Evolutionary conservation across 1,140 invertebrate genomes (phyloP).

Genomic region (Zeugodacus cucurbitae): DNA sequence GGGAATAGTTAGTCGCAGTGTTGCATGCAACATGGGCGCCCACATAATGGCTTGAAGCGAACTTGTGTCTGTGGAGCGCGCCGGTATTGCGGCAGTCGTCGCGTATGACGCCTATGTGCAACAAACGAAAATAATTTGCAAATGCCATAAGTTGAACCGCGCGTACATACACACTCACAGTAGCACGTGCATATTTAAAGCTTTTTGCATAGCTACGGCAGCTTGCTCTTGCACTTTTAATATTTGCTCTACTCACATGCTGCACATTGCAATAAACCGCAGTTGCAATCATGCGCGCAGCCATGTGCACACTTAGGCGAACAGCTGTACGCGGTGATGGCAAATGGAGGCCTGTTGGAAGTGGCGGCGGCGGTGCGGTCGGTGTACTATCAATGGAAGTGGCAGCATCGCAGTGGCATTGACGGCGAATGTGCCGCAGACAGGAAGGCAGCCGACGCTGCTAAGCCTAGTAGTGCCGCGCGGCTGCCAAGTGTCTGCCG

Average conservation of each 20-base stretch:
- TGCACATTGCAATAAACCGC: conserved; percentile 12
- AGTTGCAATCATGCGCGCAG: conserved; percentile 33
- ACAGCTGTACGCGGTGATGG: neutral
- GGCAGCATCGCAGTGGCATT: neutral
- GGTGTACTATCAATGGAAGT: neutral
- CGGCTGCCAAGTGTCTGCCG: neutral
- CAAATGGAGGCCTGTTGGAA: too few species aligned
- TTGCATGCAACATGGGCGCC: conserved; percentile 4
- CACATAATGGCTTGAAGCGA: neutral
- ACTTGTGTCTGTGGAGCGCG: neutral
- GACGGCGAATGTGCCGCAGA: conserved; percentile 3
- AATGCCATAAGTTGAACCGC: conserved; percentile 1
- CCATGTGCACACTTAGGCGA: neutral
- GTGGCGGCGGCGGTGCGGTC: neutral
- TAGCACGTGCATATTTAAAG: neutral
- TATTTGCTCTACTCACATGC: neutral
- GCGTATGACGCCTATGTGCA: neutral
- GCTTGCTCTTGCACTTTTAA: neutral
- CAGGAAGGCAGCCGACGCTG: neutral
- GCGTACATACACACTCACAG: neutral
- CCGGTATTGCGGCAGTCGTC: neutral
- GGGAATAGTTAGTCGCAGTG: neutral
- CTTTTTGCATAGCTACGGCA: neutral
- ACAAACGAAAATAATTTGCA: conserved; percentile 29
- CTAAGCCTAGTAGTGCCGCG: neutral